Conservation (phyloP, 2,113 vertebrate species). For the Neolamprologus kungweensis region DNA sequence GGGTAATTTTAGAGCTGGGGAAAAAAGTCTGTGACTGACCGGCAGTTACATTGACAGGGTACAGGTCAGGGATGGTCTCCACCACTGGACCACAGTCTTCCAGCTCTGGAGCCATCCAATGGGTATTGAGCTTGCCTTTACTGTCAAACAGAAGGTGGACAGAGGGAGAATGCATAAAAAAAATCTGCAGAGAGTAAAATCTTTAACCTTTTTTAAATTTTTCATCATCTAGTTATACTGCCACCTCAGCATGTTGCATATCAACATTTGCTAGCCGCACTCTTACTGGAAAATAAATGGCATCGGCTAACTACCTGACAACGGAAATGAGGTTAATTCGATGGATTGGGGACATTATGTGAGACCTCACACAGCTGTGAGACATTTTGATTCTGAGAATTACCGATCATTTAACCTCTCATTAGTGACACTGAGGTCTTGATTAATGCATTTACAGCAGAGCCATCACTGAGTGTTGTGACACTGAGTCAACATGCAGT, state of each 20-base stretch:
- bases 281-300: neutral
- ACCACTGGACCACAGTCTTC: slow-evolving; percentile 67
- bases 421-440: neutral
- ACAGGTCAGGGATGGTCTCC: slow-evolving; percentile 67
- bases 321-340: neutral
- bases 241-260: neutral
- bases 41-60: slow-evolving; percentile 63
- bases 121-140: slow-evolving; percentile 43
- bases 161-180: neutral
- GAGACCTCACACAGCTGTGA: neutral
- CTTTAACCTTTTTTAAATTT: neutral
- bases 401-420: neutral
- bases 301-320: neutral
- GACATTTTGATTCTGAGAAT: neutral
- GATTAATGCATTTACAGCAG: slow-evolving; percentile 28
- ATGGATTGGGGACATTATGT: neutral
- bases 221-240: neutral
- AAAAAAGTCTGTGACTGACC: slow-evolving; percentile 55
- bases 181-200: neutral
- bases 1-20: neutral
- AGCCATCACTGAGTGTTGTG: neutral
- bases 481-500: neutral
- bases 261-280: neutral
- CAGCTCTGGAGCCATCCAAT: slow-evolving; percentile 71
- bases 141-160: slow-evolving; percentile 21